Evolutionary conservation across 2,888 invertebrate genomes (phyloP).

Genomic region (Tetranychus truncatus): DNA sequence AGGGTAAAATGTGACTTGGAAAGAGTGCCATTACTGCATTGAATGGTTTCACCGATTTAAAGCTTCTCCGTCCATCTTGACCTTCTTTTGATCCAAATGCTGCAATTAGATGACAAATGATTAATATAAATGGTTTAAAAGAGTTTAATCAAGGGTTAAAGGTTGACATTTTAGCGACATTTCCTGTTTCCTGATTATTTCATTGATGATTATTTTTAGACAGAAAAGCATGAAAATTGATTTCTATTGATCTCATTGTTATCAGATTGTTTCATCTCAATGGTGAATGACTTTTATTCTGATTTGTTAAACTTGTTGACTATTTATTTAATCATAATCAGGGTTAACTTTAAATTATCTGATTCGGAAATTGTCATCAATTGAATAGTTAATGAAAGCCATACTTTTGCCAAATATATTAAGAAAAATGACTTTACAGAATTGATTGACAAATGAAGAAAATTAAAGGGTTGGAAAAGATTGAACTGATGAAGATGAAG

Average conservation of each 20-base stretch:
- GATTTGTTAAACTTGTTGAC: background rate
- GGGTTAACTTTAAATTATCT: background rate
- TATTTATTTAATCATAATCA: background rate
- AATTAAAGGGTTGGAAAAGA: background rate
- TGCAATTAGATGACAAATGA: background rate
- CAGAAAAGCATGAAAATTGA: background rate
- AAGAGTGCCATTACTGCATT: background rate
- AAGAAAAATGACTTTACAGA: background rate
- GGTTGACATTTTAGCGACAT: background rate
- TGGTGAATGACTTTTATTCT: background rate
- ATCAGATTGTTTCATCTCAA: background rate
- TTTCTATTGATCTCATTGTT: background rate
- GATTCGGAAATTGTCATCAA: background rate
- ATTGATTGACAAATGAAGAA: background rate
- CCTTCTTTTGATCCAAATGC: background rate
- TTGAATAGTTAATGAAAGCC: background rate
- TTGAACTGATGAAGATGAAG: background rate
- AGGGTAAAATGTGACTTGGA: background rate
- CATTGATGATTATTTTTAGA: background rate
- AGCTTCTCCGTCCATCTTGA: background rate
- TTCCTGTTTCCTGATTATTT: background rate
- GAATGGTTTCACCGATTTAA: background rate
- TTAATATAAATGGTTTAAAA: background rate
- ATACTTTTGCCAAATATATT: background rate
- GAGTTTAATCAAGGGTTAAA: background rate